Base-by-base conservation (phyloP, 1,140 invertebrate genomes). In the Steinernema feltiae region DNA sequence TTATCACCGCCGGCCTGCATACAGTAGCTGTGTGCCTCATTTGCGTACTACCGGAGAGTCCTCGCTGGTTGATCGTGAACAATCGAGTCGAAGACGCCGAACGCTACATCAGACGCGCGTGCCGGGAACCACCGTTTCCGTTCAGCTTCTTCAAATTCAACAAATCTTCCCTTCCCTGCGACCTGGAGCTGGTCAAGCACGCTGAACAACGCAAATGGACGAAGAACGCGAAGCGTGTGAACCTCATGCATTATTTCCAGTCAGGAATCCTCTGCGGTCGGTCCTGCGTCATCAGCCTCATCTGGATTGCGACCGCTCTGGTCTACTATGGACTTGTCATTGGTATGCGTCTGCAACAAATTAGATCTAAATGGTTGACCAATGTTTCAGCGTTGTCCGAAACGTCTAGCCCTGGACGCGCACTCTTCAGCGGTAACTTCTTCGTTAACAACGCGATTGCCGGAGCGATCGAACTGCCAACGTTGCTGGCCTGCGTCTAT, bases 241-340 rank as follows among this genome's bases (percentile, higher is more conserved):
- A 76, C 48, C 80, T 84, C 24, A 73, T 84, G 1, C 82, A 85
- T 32, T 27, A 83, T 30, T 74, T 81, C 21, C 86, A 86, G 72
- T 81, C 79, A 29, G 41, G 77, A 29, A 81, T 75, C 7, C 71
- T 85, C 0, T 78, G 77, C 21, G 70, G 82, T 24, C 69, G 84
- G 30, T 86, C 84, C 2, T 73, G 78, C 7, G 76, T 87, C 12
- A 78, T 85, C 41, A 85, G 82, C 63, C 74, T 83, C 18, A 77
- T 85, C 12, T 85, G 86, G 83, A 81, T 85, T 69, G 84, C 84
- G 24, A 86, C 84, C 12, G 84, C 84, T 31, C 73, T 85, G 1
- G 85, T 86, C 27, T 86, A 85, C 76, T 85, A 85, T 71, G 84
- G 84, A 27, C 32, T 85, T 30, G 82, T 85, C 21, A 85, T 85